These are phyloP conservation scores for Euphydryas editha DNA, from an alignment of 2,888 invertebrate species.

Conservation along the genomic window DNA sequence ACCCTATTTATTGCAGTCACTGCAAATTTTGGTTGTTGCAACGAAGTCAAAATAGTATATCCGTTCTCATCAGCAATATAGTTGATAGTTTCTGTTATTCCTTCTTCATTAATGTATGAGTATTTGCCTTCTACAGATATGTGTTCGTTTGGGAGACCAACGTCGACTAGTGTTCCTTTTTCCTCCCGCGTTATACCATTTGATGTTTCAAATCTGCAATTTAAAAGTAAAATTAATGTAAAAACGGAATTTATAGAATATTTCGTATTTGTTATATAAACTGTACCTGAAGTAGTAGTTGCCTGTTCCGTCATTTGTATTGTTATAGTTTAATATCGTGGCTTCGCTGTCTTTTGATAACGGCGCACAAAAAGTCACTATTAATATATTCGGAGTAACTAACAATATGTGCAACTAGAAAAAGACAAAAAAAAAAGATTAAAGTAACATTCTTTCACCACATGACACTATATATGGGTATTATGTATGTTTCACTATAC, in stretches of 20 bases:
- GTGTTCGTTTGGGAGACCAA: conserved; percentile 79
- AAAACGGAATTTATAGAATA: neutral
- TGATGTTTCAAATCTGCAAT: conserved; percentile 73
- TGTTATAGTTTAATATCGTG: conserved; percentile 37
- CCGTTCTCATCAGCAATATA: conserved; percentile 84
- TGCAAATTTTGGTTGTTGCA: neutral
- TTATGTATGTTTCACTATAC: neutral
- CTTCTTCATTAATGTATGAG: conserved; percentile 79
- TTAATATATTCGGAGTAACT: conserved; percentile 7
- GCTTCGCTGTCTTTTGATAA: conserved; percentile 36
- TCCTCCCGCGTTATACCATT: conserved; percentile 79
- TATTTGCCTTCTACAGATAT: conserved; percentile 76
- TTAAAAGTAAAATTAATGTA: conserved; percentile 1
- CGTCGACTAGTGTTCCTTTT: conserved; percentile 76
- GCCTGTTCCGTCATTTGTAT: conserved; percentile 45
- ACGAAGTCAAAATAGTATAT: neutral
- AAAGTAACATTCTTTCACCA: neutral
- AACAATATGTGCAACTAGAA: conserved; percentile 10
- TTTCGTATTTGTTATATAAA: too few relatives aligned
- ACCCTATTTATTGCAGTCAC: neutral
- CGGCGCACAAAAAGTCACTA: conserved; percentile 4
- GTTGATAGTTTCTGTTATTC: conserved; percentile 70
- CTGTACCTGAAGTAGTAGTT: conserved; percentile 51
- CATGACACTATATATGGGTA: neutral
- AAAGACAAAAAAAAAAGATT: neutral